Evolutionary conservation across 2,888 invertebrate genomes (phyloP).

Genomic region (Amphipoea oculea): DNA sequence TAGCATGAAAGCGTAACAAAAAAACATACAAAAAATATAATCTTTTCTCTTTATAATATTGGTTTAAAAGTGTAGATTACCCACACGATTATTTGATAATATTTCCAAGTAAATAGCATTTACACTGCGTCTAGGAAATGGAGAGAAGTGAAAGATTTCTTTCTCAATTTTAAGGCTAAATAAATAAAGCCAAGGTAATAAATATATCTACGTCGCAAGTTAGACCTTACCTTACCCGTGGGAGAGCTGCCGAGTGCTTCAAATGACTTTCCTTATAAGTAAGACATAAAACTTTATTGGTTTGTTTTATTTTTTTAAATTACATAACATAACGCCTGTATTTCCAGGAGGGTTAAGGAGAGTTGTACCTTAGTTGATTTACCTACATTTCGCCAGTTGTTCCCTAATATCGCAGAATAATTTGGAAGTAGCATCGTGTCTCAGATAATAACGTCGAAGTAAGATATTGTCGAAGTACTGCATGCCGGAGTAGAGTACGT

Average conservation of each 20-base stretch:
- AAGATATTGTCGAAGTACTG: no score
- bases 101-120: no score
- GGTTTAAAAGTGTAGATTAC: no score
- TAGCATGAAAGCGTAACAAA: no score
- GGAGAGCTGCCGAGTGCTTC: slow-evolving; percentile 7
- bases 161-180: neutral
- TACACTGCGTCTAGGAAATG: neutral
- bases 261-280: slow-evolving; percentile 34
- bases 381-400: neutral
- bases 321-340: neutral
- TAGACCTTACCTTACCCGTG: slow-evolving; percentile 30
- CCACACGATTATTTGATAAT: no score
- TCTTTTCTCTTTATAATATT: no score
- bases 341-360: neutral
- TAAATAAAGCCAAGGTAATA: slow-evolving; percentile 11
- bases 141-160: slow-evolving; percentile 13
- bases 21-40: no score
- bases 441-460: no score
- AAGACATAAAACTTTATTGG: slow-evolving; percentile 32
- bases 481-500: no score
- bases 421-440: no score
- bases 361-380: neutral
- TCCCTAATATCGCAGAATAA: no score
- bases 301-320: slow-evolving; percentile 20
- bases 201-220: neutral